A percentile compares a stretch with the other conserved stretches of the same genome.
Conservation (phyloP, 2,888 invertebrate genomes). For the Epiblema foenella region DNA sequence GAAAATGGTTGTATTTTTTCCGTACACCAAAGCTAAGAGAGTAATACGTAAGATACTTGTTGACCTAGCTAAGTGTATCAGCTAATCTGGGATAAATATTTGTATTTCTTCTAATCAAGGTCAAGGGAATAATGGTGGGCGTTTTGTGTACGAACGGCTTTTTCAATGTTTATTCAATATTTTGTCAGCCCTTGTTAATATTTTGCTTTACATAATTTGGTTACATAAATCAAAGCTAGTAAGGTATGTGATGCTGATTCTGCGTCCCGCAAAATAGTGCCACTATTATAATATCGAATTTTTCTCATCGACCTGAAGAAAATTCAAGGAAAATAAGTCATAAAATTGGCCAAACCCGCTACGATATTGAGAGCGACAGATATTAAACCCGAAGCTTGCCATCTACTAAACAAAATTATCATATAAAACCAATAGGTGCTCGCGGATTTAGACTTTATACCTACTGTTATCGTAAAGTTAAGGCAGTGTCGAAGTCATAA, state of each 20-base stretch:
- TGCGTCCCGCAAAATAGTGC: not conserved
- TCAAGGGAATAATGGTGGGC: not conserved
- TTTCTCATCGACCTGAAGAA: not conserved
- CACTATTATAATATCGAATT: not conserved
- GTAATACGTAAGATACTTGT: not conserved
- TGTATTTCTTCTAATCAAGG: conserved; percentile 10
- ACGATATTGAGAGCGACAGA: conserved; percentile 34
- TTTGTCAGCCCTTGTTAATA: too few relatives aligned
- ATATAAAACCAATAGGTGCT: conserved; percentile 17
- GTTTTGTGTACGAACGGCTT: not conserved
- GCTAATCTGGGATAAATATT: conserved; percentile 3
- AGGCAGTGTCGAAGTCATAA: not conserved
- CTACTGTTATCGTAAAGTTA: conserved; percentile 5
- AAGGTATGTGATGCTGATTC: too few relatives aligned
- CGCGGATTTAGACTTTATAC: conserved; percentile 13
- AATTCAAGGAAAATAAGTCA: conserved; percentile 38
- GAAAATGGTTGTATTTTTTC: not conserved
- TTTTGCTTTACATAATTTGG: not conserved
- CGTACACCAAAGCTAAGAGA: not conserved
- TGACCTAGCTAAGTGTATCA: not conserved
- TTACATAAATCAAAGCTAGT: not conserved
- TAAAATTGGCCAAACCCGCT: conserved; percentile 32
- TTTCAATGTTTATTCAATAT: too few relatives aligned
- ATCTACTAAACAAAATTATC: too few relatives aligned
- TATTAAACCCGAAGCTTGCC: conserved; percentile 19